Evolutionary conservation across 2,113 vertebrate species (phyloP), one percentile per base, ranked within the genome.

Genomic region (Scartelaos histophorus): DNA sequence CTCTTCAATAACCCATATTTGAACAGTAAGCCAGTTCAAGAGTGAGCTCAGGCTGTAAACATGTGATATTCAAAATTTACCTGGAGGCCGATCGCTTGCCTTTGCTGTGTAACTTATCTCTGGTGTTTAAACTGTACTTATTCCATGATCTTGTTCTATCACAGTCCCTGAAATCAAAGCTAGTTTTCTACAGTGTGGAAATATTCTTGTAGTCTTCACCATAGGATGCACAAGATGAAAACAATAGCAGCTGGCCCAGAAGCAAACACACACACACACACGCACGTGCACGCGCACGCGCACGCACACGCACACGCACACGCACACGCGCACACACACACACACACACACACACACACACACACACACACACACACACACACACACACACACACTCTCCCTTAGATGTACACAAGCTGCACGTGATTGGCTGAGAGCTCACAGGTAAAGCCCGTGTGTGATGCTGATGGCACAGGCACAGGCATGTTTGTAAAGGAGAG

Each of bases 51-150:
- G 88, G 85, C 90, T 87, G 81, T 82, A 84, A 89, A 90, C 88
- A 88, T 89, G 86, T 88, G 85, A 82, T 86, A 87, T 91, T 83
- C 91, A 93, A 91, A 92, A 92, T 92, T 93, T 88, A 91, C 88
- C 85, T 83, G 29, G 60, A 84, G 80, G 87, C 73, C 67, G 70
- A 90, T 91, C 82, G 51, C 82, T 85, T 87, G 83, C 80, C 84
- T 82, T 81, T 80, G 62, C 73, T 69, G 77, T 79, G 76, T 71
- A 82, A 86, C 87, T 85, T 69, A 54, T 82, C 80, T 64, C 82
- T 75, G 86, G 74, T 75, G 81, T 82, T 89, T 88, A 92, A 92
- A 92, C 86, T 88, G 76, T 79, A 46, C 73, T 74, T 79, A n/a
- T 85, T 84, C 82, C 87, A 87, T 86, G 66, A 62, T 66, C 54